phyloP scores from a whole-genome alignment of 2,888 invertebrate species.

The Caenorhabditis sinica region DNA sequence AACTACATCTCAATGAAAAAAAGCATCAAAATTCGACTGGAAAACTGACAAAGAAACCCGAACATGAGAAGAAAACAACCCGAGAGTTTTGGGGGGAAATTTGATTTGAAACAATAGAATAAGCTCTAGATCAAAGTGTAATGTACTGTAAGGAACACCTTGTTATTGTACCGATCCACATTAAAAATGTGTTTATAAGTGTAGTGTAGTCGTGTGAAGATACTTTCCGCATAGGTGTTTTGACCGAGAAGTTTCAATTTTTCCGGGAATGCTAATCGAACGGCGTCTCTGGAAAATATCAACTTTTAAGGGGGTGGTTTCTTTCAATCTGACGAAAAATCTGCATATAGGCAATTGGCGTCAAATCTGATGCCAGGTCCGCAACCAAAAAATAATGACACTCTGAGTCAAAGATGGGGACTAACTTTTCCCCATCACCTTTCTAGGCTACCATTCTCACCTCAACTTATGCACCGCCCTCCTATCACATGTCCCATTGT shows the following conservation, averaged over 20 bases:
- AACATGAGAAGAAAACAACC: no score
- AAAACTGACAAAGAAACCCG: no score
- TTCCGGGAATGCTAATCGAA: constrained; percentile 54
- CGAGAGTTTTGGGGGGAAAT: no score
- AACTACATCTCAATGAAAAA: neutral
- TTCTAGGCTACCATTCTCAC: constrained; percentile 19
- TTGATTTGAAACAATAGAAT: no score
- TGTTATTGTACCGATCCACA: constrained; percentile 71
- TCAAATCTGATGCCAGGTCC: no score
- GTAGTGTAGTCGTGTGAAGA: constrained; percentile 44
- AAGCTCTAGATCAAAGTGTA: constrained; percentile 32
- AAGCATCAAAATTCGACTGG: neutral
- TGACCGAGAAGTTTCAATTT: constrained; percentile 32
- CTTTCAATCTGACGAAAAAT: no score
- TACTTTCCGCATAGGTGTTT: constrained; percentile 44
- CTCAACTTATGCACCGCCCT: constrained; percentile 57
- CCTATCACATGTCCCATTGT: constrained; percentile 68
- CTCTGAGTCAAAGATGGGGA: neutral
- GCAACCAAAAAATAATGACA: no score
- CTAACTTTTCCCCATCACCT: no score
- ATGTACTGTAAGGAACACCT: constrained; percentile 70
- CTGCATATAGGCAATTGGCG: no score
- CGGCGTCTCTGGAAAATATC: constrained; percentile 61
- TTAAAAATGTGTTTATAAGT: constrained; percentile 62
- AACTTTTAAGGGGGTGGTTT: no score